Percentiles rank a stretch among this genome's conserved stretches.
Conservation (phyloP, 2,888 invertebrate species). For the Ctena decussata region DNA sequence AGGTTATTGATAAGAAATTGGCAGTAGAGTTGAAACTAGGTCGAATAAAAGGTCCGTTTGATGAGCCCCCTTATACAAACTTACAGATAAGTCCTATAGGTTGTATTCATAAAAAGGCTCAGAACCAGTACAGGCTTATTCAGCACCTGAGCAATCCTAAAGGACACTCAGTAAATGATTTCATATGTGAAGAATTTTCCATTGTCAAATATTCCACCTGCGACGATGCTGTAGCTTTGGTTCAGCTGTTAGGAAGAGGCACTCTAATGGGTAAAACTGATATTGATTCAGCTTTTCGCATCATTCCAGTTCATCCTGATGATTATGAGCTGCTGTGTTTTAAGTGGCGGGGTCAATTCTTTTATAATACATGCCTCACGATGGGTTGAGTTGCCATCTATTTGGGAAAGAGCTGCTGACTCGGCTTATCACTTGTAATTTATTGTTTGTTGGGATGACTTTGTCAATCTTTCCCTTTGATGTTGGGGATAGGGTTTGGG, state of each 20-base stretch:
- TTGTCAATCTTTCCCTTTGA: too few relatives aligned
- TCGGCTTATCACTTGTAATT: too few relatives aligned
- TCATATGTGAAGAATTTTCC: too few relatives aligned
- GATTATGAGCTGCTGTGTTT: conserved; percentile 42
- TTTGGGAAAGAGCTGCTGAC: too few relatives aligned
- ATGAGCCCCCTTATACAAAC: neutral
- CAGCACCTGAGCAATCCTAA: conserved; percentile 27
- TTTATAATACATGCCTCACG: conserved; percentile 38
- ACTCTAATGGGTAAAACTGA: conserved; percentile 39
- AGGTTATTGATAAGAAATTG: neutral
- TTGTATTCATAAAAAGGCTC: conserved; percentile 17
- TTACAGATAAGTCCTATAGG: neutral
- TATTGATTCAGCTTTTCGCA: conserved; percentile 39
- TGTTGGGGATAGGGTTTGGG: too few relatives aligned
- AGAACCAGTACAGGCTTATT: conserved; percentile 7
- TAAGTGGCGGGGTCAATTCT: conserved; percentile 29
- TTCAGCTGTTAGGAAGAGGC: too few relatives aligned
- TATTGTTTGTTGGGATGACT: too few relatives aligned
- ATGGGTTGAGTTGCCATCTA: too few relatives aligned
- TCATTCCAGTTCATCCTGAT: conserved; percentile 33
- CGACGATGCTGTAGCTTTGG: too few relatives aligned
- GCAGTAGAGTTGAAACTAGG: neutral
- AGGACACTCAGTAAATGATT: too few relatives aligned
- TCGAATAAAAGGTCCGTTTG: conserved; percentile 31
- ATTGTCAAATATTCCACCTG: too few relatives aligned